Percentiles rank a stretch among this genome's conserved stretches.
These are phyloP conservation scores for Microcebus lehilahytsara DNA, from an alignment of 2,113 vertebrate genomes.

Conservation along the genomic window DNA sequence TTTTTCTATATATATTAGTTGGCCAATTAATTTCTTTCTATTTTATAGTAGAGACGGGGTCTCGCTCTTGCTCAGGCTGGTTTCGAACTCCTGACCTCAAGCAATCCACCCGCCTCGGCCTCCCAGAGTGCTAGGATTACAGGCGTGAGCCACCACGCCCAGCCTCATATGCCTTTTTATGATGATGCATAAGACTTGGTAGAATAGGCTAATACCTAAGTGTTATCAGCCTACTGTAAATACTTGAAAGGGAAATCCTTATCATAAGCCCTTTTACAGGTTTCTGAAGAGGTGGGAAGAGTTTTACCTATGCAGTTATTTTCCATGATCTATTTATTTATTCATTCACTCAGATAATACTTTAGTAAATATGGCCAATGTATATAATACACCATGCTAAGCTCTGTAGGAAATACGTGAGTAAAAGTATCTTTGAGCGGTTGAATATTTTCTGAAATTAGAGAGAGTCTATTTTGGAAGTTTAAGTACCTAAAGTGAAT, in stretches of 20 bases:
- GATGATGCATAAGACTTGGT: not conserved
- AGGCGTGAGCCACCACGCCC: no score
- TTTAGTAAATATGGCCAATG: not conserved
- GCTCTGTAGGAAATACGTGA: not conserved
- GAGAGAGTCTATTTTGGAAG: not conserved
- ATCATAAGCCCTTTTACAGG: not conserved
- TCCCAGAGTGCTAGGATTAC: no score
- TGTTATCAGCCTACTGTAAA: not conserved
- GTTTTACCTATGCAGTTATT: not conserved
- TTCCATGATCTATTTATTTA: not conserved
- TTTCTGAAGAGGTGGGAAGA: not conserved
- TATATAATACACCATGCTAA: not conserved
- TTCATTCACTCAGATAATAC: constrained; percentile 3
- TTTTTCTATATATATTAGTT: no score
- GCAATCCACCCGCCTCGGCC: no score
- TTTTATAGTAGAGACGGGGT: no score
- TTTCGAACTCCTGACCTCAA: no score
- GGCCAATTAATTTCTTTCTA: no score
- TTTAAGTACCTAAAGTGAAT: not conserved
- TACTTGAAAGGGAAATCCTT: not conserved
- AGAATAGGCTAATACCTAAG: not conserved
- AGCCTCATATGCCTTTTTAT: not conserved
- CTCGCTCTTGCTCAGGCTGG: no score
- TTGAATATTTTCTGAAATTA: not conserved
- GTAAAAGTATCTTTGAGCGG: not conserved